These are phyloP conservation scores for Leucophenga varia DNA, from an alignment of 1,140 invertebrate species.

Conservation along the genomic window DNA sequence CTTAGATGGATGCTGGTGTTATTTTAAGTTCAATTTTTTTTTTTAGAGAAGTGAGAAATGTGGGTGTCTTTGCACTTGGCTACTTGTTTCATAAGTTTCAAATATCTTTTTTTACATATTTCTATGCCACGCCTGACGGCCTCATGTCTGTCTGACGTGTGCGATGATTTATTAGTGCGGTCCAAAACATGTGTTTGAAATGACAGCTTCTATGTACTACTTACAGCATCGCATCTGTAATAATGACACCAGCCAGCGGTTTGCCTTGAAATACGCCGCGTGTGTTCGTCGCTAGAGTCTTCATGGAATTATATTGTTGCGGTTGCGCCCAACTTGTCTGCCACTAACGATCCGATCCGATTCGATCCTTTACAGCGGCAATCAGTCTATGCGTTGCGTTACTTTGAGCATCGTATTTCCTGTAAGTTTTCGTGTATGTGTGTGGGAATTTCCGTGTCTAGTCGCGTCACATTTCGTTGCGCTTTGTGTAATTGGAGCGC, in stretches of 20 bases:
- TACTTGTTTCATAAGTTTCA: not conserved
- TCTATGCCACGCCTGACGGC: conserved; percentile 38
- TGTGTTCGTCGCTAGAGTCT: conserved; percentile 32
- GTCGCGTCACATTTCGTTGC: conserved; percentile 5
- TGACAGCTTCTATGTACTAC: conserved; percentile 56
- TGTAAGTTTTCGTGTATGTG: conserved; percentile 6
- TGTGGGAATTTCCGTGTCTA: conserved; percentile 38
- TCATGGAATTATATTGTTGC: conserved; percentile 47
- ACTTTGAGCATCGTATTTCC: conserved; percentile 7
- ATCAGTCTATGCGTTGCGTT: conserved; percentile 50
- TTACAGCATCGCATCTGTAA: conserved; percentile 54
- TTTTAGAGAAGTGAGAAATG: not conserved
- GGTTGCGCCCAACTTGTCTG: conserved; percentile 56
- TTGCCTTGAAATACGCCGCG: conserved; percentile 30
- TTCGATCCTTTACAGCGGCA: conserved; percentile 52
- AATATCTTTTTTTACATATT: not conserved
- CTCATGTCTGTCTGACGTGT: no score
- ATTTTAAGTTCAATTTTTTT: no score
- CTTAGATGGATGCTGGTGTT: conserved; percentile 6
- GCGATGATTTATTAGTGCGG: conserved; percentile 53
- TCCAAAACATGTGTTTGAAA: conserved; percentile 56
- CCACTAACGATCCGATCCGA: conserved; percentile 53
- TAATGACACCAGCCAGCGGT: conserved; percentile 29
- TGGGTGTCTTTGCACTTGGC: conserved; percentile 12
- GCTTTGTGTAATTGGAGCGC: conserved; percentile 45